Evolutionary conservation across 2,113 vertebrate species (phyloP).

Genomic region (Himantopus leucocephalus): DNA sequence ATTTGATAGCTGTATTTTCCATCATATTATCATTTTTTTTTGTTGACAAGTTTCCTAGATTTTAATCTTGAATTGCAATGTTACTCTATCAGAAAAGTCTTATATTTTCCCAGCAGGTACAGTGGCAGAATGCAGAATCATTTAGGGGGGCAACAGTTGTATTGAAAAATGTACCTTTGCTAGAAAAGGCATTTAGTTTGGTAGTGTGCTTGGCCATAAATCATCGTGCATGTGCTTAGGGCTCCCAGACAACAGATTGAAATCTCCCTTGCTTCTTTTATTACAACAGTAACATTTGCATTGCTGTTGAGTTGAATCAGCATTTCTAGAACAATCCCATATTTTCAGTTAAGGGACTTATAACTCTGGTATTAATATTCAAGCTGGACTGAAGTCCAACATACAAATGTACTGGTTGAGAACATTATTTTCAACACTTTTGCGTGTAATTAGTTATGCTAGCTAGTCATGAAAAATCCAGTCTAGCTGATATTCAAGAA

Average conservation of each 20-base stretch:
- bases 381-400: slow-evolving; percentile 25
- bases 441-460: not conserved
- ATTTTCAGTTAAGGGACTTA: slow-evolving; percentile 16
- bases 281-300: slow-evolving; percentile 49
- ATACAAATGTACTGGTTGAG: not conserved
- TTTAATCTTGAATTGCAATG: slow-evolving; percentile 72
- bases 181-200: slow-evolving; percentile 64
- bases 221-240: slow-evolving; percentile 29
- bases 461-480: not conserved
- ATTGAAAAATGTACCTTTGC: slow-evolving; percentile 66
- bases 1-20: slow-evolving; percentile 64
- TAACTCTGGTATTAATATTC: slow-evolving; percentile 51
- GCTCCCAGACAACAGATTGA: slow-evolving; percentile 56
- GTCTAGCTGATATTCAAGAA: not conserved
- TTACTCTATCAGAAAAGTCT: slow-evolving; percentile 62
- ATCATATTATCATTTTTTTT: slow-evolving; percentile 53
- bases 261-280: slow-evolving; percentile 55
- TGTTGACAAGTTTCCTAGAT: slow-evolving; percentile 68
- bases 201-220: slow-evolving; percentile 48
- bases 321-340: slow-evolving; percentile 33
- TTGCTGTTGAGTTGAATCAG: slow-evolving; percentile 50
- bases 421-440: not conserved
- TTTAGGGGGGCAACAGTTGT: not conserved
- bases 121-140: slow-evolving; percentile 44
- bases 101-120: slow-evolving; percentile 37